Evolutionary conservation across 2,797 vertebrate genomes (phyloP).

Genomic region (Distichodus sexfasciatus): DNA sequence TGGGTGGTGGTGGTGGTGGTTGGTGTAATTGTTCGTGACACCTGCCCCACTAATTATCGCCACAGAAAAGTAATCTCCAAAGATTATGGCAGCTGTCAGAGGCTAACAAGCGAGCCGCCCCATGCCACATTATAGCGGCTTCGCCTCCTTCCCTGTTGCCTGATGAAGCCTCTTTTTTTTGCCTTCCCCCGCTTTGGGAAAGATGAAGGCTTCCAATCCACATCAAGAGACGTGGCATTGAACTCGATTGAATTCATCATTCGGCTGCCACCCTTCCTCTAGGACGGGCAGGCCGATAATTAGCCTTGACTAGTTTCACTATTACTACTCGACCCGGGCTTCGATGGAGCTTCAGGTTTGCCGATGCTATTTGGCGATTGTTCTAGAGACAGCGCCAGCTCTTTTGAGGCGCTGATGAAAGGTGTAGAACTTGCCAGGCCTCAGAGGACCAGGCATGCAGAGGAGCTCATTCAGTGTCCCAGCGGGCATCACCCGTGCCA

Average conservation of each 20-base stretch:
- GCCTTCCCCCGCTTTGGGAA: constrained; percentile 29
- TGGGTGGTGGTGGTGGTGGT: constrained; percentile 66
- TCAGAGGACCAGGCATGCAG: constrained; percentile 17
- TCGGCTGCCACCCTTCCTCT: background rate
- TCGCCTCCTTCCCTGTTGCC: constrained; percentile 54
- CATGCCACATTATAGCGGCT: constrained; percentile 29
- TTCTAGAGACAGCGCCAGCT: background rate
- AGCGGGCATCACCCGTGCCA: background rate
- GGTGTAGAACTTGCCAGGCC: constrained; percentile 2
- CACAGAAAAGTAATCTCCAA: constrained; percentile 77
- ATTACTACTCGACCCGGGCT: constrained; percentile 56
- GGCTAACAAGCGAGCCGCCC: constrained; percentile 67
- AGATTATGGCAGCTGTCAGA: constrained; percentile 79
- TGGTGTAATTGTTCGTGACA: constrained; percentile 72
- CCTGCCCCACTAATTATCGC: constrained; percentile 78
- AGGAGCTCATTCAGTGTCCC: constrained; percentile 23
- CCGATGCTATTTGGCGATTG: background rate
- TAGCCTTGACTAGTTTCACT: constrained; percentile 80
- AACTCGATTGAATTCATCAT: constrained; percentile 7
- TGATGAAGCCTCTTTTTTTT: constrained; percentile 74
- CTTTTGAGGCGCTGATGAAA: constrained; percentile 28
- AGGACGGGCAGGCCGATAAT: constrained; percentile 54
- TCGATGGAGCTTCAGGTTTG: background rate
- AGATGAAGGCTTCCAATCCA: constrained; percentile 24
- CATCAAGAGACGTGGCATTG: constrained; percentile 4